phyloP scores from a whole-genome alignment of 1,140 invertebrate genomes.

The Eumeta japonica region DNA sequence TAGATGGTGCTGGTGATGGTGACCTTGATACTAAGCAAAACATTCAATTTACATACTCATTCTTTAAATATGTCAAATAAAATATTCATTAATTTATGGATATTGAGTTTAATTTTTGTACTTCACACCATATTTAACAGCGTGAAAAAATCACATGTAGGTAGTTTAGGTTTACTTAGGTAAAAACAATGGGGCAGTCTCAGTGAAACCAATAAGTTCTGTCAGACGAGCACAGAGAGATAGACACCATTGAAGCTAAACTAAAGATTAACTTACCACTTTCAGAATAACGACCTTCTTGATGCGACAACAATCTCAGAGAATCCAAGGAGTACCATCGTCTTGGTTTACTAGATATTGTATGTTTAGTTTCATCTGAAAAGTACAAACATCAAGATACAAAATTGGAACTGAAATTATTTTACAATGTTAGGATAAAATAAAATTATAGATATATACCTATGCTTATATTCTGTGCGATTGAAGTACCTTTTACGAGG shows the following conservation, averaged over 20 bases:
- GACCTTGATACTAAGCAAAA: constrained; percentile 63
- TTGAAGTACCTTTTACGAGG: constrained; percentile 19
- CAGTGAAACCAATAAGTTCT: no score
- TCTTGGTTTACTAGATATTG: constrained; percentile 28
- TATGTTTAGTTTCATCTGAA: constrained; percentile 45
- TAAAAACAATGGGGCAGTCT: no score
- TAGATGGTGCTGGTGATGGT: constrained; percentile 85
- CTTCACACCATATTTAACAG: no score
- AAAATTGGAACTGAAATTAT: neutral
- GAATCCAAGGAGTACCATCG: constrained; percentile 54
- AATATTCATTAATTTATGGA: constrained; percentile 9
- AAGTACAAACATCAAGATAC: constrained; percentile 2
- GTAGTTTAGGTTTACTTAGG: constrained; percentile 51
- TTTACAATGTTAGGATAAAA: neutral
- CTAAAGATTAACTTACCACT: constrained; percentile 49
- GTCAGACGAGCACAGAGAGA: no score
- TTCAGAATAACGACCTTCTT: constrained; percentile 50
- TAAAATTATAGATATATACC: constrained; percentile 10
- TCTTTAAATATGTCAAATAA: no score
- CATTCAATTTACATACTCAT: constrained; percentile 36
- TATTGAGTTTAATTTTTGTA: constrained; percentile 22
- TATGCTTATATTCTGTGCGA: constrained; percentile 21
- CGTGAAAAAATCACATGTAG: no score
- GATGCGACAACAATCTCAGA: constrained; percentile 33
- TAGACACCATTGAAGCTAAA: no score